These are phyloP conservation scores for Sphinx pinastri DNA, from an alignment of 2,888 invertebrate species.

Conservation along the genomic window DNA sequence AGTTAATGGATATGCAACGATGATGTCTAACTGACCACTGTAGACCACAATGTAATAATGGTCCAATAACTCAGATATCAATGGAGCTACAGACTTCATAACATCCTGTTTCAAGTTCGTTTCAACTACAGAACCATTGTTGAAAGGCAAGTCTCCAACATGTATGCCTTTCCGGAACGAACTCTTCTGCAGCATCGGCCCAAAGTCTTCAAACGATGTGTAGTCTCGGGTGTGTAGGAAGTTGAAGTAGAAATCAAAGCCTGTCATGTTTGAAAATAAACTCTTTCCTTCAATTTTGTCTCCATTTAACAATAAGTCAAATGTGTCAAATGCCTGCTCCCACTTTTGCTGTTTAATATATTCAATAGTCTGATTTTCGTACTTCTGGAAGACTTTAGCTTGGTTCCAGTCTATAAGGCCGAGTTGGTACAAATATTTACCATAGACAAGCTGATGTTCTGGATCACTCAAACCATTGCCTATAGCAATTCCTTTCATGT, in stretches of 20 bases:
- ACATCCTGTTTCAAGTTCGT: conserved; percentile 88
- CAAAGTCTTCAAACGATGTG: conserved; percentile 78
- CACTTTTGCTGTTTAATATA: conserved; percentile 87
- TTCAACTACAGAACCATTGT: conserved; percentile 87
- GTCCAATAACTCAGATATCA: conserved; percentile 87
- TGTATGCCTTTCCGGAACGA: conserved; percentile 90
- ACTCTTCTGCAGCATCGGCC: conserved; percentile 85
- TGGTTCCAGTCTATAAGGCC: conserved; percentile 88
- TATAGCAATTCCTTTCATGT: conserved; percentile 88
- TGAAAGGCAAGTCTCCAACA: conserved; percentile 91
- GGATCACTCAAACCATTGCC: conserved; percentile 93
- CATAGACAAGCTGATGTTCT: conserved; percentile 89
- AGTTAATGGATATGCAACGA: conserved; percentile 94
- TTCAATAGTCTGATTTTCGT: conserved; percentile 83
- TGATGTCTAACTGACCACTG: conserved; percentile 95
- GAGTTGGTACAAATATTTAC: conserved; percentile 91
- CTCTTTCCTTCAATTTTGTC: conserved; percentile 85
- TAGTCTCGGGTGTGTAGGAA: conserved; percentile 86
- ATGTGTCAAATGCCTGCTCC: conserved; percentile 88
- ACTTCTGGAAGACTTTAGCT: conserved; percentile 82
- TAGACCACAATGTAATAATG: conserved; percentile 91
- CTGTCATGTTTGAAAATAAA: conserved; percentile 89
- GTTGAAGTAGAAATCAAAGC: conserved; percentile 90
- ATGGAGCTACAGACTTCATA: conserved; percentile 91
- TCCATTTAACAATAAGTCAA: conserved; percentile 88